Base-by-base conservation (phyloP, 1,140 invertebrate species). In the Laodelphax striatellus region DNA sequence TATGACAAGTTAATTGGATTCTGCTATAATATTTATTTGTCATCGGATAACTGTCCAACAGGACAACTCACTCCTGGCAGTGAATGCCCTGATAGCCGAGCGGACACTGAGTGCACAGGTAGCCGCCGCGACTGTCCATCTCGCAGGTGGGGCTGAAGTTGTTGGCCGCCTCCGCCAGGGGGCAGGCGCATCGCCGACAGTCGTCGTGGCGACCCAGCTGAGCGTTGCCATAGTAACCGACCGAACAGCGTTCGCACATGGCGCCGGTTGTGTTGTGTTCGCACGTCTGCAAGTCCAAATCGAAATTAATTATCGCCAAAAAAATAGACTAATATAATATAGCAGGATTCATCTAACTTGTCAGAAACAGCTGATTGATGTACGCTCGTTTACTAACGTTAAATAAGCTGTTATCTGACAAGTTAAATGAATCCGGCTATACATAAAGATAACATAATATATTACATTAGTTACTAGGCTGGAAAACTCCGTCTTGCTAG, bases 171-270 rank as follows among this genome's bases (percentile, higher is more conserved):
- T 82, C 74, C 24, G 76, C 72, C 46, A 94, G 72, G 0, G 94
- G 94, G 74, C 94, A 97, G 2, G 87, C 88, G 71, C 94, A 97
- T 31, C 79, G 83, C 69, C 85, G 70, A 59, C 94, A 97, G 61
- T 91, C 90, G 43, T 84, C 76, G 5, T 81, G 70, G 0, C 79
- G 84, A 66, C 88, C 90, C 60, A 74, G 77, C 0, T 82, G 78
- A 0, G 94, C 86, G 71, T 97, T 87, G 11, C 95, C 95, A 73
- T 96, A 97, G 75, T 86, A 97, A 53, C 97, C 97, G 11, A 80
- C 74, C 8, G 83, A 75, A 73, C 97, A 99, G 46, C 82, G 75
- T 65, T 95, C 91, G 73, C 97, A 99, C 64, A 83, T 80, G 2
- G 73, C 69, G 1, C 87, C 87, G 54, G 75, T 73, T 5, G 87